A percentile compares a stretch with the other conserved stretches of the same genome.
phyloP scores from a whole-genome alignment of 1,140 invertebrate species.

The Drosophila neocordata region DNA sequence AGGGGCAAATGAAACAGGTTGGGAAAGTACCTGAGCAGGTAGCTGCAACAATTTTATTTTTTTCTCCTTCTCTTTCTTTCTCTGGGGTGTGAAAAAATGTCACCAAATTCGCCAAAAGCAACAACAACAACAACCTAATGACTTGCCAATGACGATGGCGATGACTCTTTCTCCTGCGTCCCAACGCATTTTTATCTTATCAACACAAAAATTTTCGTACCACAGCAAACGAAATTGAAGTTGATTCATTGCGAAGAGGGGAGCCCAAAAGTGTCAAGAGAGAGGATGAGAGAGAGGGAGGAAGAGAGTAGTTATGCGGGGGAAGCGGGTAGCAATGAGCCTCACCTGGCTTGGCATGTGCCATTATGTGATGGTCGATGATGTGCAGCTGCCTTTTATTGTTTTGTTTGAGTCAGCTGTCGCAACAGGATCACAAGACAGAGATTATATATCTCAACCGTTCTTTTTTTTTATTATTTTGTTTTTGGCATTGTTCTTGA shows the following conservation, averaged over 20 bases:
- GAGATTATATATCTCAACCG: neutral
- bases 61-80: neutral
- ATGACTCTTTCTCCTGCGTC: constrained; percentile 26
- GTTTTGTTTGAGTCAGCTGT: constrained; percentile 25
- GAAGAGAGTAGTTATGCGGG: constrained; percentile 31
- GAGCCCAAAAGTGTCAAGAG: neutral
- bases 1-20: constrained; percentile 47
- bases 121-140: constrained; percentile 18
- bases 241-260: neutral
- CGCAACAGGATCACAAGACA: constrained; percentile 13
- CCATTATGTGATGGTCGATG: constrained; percentile 27
- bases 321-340: constrained; percentile 20
- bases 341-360: constrained; percentile 48
- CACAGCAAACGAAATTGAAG: constrained; percentile 15
- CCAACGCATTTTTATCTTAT: constrained; percentile 34
- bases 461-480: too few relatives aligned
- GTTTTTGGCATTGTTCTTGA: neutral
- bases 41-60: constrained; percentile 13
- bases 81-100: constrained; percentile 58
- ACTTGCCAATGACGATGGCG: constrained; percentile 19
- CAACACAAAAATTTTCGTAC: constrained; percentile 25
- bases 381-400: constrained; percentile 36
- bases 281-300: constrained; percentile 17
- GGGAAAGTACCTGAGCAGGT: constrained; percentile 74
- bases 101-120: constrained; percentile 33